These are phyloP conservation scores for Microctenopoma lineatum DNA, from an alignment of 2,797 vertebrate genomes.

Conservation along the genomic window DNA sequence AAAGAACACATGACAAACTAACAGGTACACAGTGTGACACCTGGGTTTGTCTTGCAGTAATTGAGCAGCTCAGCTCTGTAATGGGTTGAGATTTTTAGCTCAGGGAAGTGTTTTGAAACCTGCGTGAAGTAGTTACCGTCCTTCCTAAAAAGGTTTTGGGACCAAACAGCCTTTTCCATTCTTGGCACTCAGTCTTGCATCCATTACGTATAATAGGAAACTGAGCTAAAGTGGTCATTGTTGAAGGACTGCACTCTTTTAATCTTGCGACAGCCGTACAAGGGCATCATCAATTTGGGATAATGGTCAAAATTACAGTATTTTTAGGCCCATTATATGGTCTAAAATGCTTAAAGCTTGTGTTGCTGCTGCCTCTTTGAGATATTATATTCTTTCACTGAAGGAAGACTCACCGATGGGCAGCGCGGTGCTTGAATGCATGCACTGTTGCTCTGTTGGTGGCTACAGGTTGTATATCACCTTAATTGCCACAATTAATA, in stretches of 20 bases:
- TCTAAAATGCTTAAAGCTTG: constrained; percentile 17
- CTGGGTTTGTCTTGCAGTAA: constrained; percentile 51
- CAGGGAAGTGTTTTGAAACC: constrained; percentile 44
- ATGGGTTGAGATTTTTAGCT: constrained; percentile 31
- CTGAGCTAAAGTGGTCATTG: constrained; percentile 31
- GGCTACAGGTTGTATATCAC: constrained; percentile 26
- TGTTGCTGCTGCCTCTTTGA: constrained; percentile 28
- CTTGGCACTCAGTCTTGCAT: constrained; percentile 40
- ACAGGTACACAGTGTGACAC: constrained; percentile 24
- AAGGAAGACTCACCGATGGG: background rate
- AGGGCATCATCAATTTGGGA: constrained; percentile 32
- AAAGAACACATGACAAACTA: constrained; percentile 29
- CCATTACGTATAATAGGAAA: constrained; percentile 51
- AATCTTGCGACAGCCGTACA: constrained; percentile 28
- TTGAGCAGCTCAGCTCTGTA: constrained; percentile 35
- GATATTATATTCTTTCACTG: constrained; percentile 21
- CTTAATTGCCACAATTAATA: constrained; percentile 33
- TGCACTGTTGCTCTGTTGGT: background rate
- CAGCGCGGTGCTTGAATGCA: background rate
- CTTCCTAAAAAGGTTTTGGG: constrained; percentile 40
- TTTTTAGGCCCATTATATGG: constrained; percentile 32
- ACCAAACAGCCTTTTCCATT: constrained; percentile 46
- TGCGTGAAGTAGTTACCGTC: constrained; percentile 32
- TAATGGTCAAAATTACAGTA: constrained; percentile 41
- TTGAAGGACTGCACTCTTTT: constrained; percentile 45